Percentiles rank a stretch among this genome's conserved stretches.
Conservation (phyloP, 2,113 vertebrate species). For the Nothocercus nigrocapillus region DNA sequence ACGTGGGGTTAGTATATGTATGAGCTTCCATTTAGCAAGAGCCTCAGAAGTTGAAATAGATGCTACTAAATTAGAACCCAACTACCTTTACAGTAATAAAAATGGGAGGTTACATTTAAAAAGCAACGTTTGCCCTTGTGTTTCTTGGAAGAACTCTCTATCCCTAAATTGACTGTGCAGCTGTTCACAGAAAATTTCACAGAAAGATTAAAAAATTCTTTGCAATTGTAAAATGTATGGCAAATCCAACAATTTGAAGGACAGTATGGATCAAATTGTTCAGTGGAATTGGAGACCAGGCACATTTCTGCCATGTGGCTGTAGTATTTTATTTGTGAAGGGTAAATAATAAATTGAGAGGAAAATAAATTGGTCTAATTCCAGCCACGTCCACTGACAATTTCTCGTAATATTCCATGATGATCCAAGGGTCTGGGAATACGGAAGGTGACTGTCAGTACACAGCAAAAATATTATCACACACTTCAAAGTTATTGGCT, state of each 20-base stretch:
- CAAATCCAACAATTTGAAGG: neutral
- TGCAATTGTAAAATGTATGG: conserved; percentile 5
- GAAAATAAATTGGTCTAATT: conserved; percentile 24
- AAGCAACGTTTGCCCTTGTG: conserved; percentile 47
- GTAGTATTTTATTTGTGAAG: neutral
- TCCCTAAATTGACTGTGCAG: conserved; percentile 74
- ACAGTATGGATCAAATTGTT: neutral
- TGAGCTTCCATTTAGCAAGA: neutral
- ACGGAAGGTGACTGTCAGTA: neutral
- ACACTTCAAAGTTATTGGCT: conserved; percentile 37
- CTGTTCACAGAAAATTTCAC: conserved; percentile 72
- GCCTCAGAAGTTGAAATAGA: neutral
- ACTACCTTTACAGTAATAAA: conserved; percentile 29
- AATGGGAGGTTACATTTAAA: conserved; percentile 59
- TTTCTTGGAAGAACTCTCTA: conserved; percentile 77
- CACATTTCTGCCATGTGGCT: neutral
- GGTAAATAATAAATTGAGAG: neutral
- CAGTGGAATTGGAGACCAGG: neutral
- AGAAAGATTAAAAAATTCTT: conserved; percentile 52
- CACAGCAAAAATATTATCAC: conserved; percentile 41
- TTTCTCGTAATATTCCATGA: neutral
- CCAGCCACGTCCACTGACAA: neutral
- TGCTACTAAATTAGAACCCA: conserved; percentile 30
- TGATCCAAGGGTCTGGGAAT: neutral
- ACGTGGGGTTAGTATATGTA: neutral